A percentile compares a stretch with the other conserved stretches of the same genome.
Evolutionary conservation across 2,113 vertebrate genomes (phyloP).

Genomic region (Otus sunia): DNA sequence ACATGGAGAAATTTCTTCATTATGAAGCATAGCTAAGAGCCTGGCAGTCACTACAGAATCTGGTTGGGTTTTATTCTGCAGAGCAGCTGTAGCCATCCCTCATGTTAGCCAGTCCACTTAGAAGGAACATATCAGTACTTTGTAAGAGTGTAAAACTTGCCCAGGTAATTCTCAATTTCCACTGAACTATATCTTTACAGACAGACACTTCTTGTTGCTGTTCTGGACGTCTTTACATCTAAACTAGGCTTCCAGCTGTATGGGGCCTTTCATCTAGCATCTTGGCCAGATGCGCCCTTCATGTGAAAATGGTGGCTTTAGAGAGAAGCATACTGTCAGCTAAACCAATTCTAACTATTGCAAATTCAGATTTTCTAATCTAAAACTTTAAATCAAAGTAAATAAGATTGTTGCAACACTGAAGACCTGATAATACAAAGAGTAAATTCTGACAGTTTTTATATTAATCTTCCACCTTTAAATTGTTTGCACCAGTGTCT

Average conservation of each 20-base stretch:
- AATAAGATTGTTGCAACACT: neutral
- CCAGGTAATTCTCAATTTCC: neutral
- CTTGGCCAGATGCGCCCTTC: neutral
- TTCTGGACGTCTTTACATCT: neutral
- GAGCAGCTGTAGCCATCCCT: neutral
- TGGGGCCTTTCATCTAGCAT: neutral
- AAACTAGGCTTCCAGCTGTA: neutral
- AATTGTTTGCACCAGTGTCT: neutral
- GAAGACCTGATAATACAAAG: neutral
- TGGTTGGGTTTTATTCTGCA: neutral
- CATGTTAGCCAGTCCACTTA: neutral
- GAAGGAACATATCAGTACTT: accelerated
- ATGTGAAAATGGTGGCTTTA: neutral
- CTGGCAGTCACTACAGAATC: neutral
- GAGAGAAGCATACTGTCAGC: neutral
- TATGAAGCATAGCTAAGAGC: neutral
- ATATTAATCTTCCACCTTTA: neutral
- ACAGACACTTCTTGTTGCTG: neutral
- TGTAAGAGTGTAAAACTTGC: neutral
- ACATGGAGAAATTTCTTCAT: neutral
- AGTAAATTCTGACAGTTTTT: neutral
- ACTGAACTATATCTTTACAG: neutral
- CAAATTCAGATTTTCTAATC: neutral
- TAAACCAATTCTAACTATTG: neutral
- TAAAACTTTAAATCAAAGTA: neutral